A percentile compares a stretch with the other conserved stretches of the same genome.
Conservation (phyloP, 2,113 vertebrate species). For the Bostrychus sinensis region DNA sequence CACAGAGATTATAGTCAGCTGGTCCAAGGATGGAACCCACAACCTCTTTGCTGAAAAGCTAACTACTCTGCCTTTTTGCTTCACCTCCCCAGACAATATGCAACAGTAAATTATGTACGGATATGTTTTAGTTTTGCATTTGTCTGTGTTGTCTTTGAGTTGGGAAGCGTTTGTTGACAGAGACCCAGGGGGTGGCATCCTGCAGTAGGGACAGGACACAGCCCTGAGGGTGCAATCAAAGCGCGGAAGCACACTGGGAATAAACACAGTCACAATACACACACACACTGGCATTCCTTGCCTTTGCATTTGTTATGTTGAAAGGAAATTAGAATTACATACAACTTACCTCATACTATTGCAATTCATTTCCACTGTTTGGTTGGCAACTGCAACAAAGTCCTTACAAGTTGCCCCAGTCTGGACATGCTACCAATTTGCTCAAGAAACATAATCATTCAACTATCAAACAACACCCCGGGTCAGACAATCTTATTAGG, state of each 20-base stretch:
- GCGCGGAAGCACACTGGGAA: slow-evolving; percentile 67
- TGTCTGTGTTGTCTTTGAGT: slow-evolving; percentile 40
- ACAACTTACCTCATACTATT: slow-evolving; percentile 25
- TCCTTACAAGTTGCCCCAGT: slow-evolving; percentile 11
- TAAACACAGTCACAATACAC: slow-evolving; percentile 54
- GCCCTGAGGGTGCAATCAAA: slow-evolving; percentile 76
- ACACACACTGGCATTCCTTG: slow-evolving; percentile 33
- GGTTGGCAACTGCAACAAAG: slow-evolving; percentile 19
- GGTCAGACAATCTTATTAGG: slow-evolving; percentile 6
- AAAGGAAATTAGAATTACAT: slow-evolving; percentile 50
- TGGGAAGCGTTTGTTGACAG: slow-evolving; percentile 74
- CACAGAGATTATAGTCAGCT: neutral
- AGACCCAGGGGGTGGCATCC: slow-evolving; percentile 74
- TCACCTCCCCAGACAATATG: slow-evolving; percentile 8
- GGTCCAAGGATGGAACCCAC: neutral
- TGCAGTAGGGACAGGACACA: slow-evolving; percentile 67
- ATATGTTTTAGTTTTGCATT: slow-evolving; percentile 7
- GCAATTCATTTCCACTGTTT: slow-evolving; percentile 12
- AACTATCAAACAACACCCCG: slow-evolving; percentile 5
- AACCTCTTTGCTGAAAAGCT: neutral
- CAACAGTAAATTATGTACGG: slow-evolving; percentile 24
- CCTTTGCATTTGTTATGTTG: slow-evolving; percentile 37
- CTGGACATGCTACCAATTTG: neutral
- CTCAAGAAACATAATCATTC: neutral
- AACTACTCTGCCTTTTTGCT: neutral